These are phyloP conservation scores for Notarius quadriscutis DNA, from an alignment of 2,113 vertebrate species.

Conservation along the genomic window DNA sequence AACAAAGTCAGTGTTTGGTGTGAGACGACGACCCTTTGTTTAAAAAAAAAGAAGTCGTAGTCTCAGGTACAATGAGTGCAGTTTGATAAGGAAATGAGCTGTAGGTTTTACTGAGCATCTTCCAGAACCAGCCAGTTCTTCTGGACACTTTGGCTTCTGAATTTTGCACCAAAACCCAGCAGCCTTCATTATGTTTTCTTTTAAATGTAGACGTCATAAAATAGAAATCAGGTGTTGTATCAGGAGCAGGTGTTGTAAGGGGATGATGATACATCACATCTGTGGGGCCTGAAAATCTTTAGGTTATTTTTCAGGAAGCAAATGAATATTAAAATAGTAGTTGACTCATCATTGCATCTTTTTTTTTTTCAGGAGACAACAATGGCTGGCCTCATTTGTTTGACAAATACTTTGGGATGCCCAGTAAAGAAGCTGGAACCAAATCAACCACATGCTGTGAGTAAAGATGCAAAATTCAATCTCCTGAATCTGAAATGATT, in stretches of 20 bases:
- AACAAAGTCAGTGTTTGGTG: too few relatives aligned
- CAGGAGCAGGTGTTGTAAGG: neutral
- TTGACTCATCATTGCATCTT: slow-evolving; percentile 1
- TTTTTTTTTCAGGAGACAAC: slow-evolving; percentile 80
- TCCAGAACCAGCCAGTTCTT: too few relatives aligned
- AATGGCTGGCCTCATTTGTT: slow-evolving; percentile 91
- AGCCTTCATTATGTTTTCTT: too few relatives aligned
- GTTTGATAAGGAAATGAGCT: too few relatives aligned
- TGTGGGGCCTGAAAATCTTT: neutral
- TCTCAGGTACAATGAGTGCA: too few relatives aligned
- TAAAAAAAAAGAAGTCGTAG: too few relatives aligned
- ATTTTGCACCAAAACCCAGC: too few relatives aligned
- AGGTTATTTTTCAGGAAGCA: neutral
- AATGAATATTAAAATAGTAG: neutral
- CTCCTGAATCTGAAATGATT: neutral
- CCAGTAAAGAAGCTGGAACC: slow-evolving; percentile 64
- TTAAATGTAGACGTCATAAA: too few relatives aligned
- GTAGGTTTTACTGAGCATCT: too few relatives aligned
- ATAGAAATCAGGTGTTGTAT: neutral
- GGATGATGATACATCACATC: neutral
- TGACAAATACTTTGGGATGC: slow-evolving; percentile 84
- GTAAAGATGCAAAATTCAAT: neutral
- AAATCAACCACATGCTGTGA: slow-evolving; percentile 83
- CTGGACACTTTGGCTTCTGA: too few relatives aligned
- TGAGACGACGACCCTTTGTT: too few relatives aligned